Conservation (phyloP, 2,888 invertebrate genomes). For the Apeira syringaria region DNA sequence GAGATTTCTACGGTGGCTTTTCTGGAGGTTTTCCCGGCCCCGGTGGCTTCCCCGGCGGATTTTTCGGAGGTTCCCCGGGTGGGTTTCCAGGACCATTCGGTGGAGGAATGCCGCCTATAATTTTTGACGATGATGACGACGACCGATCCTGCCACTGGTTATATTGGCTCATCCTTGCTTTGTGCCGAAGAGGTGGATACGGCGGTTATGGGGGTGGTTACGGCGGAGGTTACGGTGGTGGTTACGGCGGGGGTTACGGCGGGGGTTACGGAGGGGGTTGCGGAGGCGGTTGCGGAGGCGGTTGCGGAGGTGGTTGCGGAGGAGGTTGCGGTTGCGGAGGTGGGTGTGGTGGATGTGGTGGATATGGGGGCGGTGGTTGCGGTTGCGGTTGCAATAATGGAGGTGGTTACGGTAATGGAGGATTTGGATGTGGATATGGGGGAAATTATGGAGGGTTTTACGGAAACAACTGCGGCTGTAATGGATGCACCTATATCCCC, state of each 20-base stretch:
- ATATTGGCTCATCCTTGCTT: conserved; percentile 52
- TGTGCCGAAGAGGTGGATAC: conserved; percentile 36
- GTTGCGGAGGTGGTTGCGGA: conserved; percentile 26
- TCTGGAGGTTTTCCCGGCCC: conserved; percentile 8
- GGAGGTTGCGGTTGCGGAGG: conserved; percentile 24
- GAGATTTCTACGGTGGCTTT: conserved; percentile 9
- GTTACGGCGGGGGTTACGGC: conserved; percentile 24
- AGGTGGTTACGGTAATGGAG: conserved; percentile 9
- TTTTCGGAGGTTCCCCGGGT: conserved; percentile 13
- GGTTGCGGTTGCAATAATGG: conserved; percentile 5
- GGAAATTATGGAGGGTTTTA: conserved; percentile 4
- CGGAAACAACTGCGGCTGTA: neutral
- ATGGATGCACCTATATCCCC: conserved; percentile 8
- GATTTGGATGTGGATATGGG: conserved; percentile 11
- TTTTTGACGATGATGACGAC: conserved; percentile 38
- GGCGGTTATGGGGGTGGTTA: conserved; percentile 23
- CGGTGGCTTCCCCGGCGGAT: conserved; percentile 15
- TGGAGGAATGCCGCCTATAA: conserved; percentile 45
- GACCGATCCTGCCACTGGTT: conserved; percentile 41
- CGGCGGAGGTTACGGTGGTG: conserved; percentile 24
- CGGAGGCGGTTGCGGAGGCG: conserved; percentile 23
- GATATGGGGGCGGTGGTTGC: conserved; percentile 19
- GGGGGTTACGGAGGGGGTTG: conserved; percentile 32
- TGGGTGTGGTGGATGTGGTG: conserved; percentile 16
- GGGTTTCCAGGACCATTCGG: conserved; percentile 14